Base-by-base conservation (phyloP, 1,140 invertebrate species). In the Nebria ingens region DNA sequence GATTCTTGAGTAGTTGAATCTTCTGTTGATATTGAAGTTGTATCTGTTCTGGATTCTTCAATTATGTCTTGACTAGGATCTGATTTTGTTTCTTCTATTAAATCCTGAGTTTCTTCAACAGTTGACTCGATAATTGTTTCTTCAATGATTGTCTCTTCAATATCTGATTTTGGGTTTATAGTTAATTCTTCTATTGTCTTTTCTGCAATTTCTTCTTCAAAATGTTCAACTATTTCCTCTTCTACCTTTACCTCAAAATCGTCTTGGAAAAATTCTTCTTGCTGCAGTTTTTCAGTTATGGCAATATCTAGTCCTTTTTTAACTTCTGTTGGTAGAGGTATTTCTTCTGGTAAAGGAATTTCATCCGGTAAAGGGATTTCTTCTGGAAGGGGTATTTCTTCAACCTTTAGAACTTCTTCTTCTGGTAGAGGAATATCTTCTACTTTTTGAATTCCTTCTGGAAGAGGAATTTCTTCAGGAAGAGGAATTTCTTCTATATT, bases 371-470 rank as follows among this genome's bases (percentile, higher is more conserved):
- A n/a, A n/a, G n/a, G n/a, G n/a, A n/a, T n/a, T 51, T 51, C 4
- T 57, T 58, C 38, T 19, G 63, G 21, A 17, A 57, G 61, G 42
- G 55, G 22, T 2, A 21, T 45, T 20, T 62, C 21, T 29, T 61
- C 19, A n/a, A 25, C 12, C 2, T 63, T n/a, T 13, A 61, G 58
- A 13, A 20, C 51, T 17, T 59, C 20, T 9, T 62, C 22, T 23
- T 25, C 57, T 4, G 40, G 21, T 17, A n/a, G n/a, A n/a, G n/a
- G n/a, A n/a, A n/a, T n/a, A n/a, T n/a, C n/a, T n/a, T n/a, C n/a
- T n/a, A n/a, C n/a, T n/a, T n/a, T n/a, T n/a, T n/a, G n/a, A n/a
- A n/a, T 51, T 53, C 12, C 56, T 51, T 21, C 15, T 21, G 51
- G 2, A n/a, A 52, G 21, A 21, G n/a, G 9, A 9, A 20, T 6